Evolutionary conservation across 2,888 invertebrate genomes (phyloP).

Genomic region (Oscheius sp.): DNA sequence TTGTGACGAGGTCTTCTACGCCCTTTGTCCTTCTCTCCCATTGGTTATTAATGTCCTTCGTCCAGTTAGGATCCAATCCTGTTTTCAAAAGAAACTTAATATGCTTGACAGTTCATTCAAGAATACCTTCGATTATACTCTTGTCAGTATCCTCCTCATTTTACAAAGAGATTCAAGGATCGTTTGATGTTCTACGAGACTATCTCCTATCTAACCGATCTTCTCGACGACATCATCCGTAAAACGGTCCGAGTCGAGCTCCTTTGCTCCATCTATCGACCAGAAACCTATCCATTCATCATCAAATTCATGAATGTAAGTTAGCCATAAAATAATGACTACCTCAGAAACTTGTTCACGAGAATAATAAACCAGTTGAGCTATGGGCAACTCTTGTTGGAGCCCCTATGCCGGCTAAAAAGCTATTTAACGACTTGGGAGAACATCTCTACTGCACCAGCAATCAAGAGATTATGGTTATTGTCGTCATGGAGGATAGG

Average conservation of each 20-base stretch:
- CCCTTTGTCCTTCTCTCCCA: background rate
- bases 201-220: background rate
- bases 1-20: constrained; percentile 1
- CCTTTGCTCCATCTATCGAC: background rate
- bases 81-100: background rate
- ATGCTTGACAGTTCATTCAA: background rate
- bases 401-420: background rate
- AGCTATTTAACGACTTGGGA: background rate
- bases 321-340: background rate
- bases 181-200: background rate
- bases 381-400: background rate
- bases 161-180: background rate
- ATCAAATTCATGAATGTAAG: background rate
- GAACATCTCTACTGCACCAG: background rate
- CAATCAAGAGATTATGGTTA: background rate
- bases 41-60: background rate
- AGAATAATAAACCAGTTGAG: background rate
- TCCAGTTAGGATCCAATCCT: background rate
- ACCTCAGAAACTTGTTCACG: background rate
- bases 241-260: background rate
- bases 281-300: background rate
- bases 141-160: background rate
- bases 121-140: background rate
- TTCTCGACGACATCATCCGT: background rate
- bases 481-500: background rate